These are phyloP conservation scores for Gortyna flavago DNA, from an alignment of 2,888 invertebrate species.

Conservation along the genomic window DNA sequence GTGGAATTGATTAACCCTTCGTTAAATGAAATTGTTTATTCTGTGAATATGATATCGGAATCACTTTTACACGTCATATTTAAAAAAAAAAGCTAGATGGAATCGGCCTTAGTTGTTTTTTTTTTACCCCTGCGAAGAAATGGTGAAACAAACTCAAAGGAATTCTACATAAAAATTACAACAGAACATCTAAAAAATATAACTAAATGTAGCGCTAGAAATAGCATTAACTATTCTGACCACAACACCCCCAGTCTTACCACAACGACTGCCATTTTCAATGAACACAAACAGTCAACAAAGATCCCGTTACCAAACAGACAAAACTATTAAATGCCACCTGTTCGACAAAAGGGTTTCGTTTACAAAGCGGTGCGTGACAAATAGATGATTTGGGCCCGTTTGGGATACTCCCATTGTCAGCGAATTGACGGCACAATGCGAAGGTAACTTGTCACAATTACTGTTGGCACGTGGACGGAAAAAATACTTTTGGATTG, in stretches of 20 bases:
- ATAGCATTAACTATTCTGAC: background rate
- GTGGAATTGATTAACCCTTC: background rate
- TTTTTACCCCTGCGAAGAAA: too few species aligned
- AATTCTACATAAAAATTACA: background rate
- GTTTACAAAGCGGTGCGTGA: constrained; percentile 69
- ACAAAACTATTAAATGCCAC: constrained; percentile 51
- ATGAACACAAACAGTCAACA: constrained; percentile 37
- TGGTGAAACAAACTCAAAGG: background rate
- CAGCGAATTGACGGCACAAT: constrained; percentile 63
- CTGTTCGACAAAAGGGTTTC: constrained; percentile 64
- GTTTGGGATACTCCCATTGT: constrained; percentile 68
- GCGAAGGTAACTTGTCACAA: constrained; percentile 61
- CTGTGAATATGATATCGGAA: too few species aligned
- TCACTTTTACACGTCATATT: too few species aligned
- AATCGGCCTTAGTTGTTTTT: too few species aligned
- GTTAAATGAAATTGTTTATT: too few species aligned
- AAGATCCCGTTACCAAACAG: constrained; percentile 46
- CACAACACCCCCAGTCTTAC: background rate
- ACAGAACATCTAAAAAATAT: background rate
- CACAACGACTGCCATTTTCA: constrained; percentile 15
- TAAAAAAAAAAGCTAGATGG: too few species aligned
- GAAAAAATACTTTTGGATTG: constrained; percentile 16
- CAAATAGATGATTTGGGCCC: constrained; percentile 81
- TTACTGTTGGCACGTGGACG: constrained; percentile 47
- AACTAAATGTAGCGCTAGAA: background rate